Evolutionary conservation across 2,797 vertebrate species (phyloP).

Genomic region (Anguilla marmorata): DNA sequence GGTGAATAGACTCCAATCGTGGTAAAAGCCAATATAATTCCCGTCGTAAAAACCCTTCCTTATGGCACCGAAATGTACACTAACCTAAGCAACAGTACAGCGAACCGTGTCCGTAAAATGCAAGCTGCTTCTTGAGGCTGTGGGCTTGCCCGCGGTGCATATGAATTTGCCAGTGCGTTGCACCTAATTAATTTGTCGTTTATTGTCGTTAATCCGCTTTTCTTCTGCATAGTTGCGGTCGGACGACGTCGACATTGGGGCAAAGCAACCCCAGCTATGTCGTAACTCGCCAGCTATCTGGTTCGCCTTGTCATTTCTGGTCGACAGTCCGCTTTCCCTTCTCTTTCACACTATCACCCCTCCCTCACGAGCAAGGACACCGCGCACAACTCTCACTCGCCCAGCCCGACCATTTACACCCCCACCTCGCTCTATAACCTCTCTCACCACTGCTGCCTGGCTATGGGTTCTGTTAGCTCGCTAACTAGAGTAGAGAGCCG

Average conservation of each 20-base stretch:
- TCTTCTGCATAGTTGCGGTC: not conserved
- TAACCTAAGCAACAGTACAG: not conserved
- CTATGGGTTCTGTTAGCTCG: slow-evolving; percentile 58
- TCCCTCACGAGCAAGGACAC: slow-evolving; percentile 66
- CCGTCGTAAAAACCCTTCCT: not conserved
- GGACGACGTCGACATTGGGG: not conserved
- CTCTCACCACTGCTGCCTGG: slow-evolving; percentile 48
- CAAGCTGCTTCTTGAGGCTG: not conserved
- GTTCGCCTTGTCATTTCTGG: slow-evolving; percentile 18
- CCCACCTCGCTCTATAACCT: slow-evolving; percentile 27
- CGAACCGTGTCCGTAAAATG: not conserved
- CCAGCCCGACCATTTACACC: slow-evolving; percentile 38
- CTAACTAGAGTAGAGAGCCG: slow-evolving; percentile 6
- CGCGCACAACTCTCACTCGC: slow-evolving; percentile 49
- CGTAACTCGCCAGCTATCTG: not conserved
- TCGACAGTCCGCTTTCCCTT: not conserved
- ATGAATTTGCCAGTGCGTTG: not conserved
- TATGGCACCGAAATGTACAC: not conserved
- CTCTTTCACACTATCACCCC: slow-evolving; percentile 28
- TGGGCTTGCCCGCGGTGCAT: not conserved
- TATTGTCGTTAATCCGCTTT: not conserved
- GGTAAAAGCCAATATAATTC: slow-evolving; percentile 26
- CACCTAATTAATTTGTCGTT: not conserved
- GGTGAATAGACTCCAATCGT: slow-evolving; percentile 40
- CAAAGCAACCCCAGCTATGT: not conserved